Conservation (phyloP, 30 jellyfish, hydroid and myxozoan species). For the Chrysaora quinquecirrha region DNA sequence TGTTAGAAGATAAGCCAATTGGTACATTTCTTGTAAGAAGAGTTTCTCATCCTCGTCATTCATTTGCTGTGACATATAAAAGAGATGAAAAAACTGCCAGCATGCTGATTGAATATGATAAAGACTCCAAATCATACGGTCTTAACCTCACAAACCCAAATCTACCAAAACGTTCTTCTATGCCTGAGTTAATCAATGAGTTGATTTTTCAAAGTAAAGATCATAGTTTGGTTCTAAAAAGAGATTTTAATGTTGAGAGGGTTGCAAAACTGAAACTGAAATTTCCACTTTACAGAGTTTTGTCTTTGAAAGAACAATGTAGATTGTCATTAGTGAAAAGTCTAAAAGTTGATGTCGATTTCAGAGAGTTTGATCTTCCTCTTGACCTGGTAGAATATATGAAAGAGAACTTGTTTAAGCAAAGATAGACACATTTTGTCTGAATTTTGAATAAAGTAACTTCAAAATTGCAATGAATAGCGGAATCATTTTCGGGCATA, state of each 20-base stretch:
- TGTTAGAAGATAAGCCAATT: conserved; percentile 16
- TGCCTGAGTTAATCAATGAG: conserved; percentile 20
- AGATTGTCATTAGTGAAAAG: not conserved
- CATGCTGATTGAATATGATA: conserved; percentile 21
- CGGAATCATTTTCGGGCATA: too few species aligned
- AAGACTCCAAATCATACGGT: conserved; percentile 21
- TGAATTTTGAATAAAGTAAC: too few species aligned
- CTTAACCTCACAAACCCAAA: conserved; percentile 30
- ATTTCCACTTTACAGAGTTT: conserved; percentile 22
- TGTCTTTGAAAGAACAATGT: conserved; percentile 46
- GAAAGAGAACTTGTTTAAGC: too few species aligned
- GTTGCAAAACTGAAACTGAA: conserved; percentile 1
- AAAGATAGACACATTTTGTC: too few species aligned
- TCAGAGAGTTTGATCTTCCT: too few species aligned
- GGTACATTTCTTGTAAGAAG: conserved; percentile 54
- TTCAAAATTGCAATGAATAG: too few species aligned
- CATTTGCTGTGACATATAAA: conserved; percentile 47
- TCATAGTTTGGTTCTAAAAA: not conserved
- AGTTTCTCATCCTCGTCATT: conserved; percentile 38
- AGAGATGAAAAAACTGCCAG: conserved; percentile 46
- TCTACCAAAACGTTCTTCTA: conserved; percentile 30
- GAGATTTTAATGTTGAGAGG: not conserved
- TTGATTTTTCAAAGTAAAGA: conserved; percentile 1
- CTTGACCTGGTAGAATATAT: too few species aligned
- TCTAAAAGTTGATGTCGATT: too few species aligned